phyloP scores from a whole-genome alignment of 2,888 invertebrate genomes.

The Oscheius onirici region DNA sequence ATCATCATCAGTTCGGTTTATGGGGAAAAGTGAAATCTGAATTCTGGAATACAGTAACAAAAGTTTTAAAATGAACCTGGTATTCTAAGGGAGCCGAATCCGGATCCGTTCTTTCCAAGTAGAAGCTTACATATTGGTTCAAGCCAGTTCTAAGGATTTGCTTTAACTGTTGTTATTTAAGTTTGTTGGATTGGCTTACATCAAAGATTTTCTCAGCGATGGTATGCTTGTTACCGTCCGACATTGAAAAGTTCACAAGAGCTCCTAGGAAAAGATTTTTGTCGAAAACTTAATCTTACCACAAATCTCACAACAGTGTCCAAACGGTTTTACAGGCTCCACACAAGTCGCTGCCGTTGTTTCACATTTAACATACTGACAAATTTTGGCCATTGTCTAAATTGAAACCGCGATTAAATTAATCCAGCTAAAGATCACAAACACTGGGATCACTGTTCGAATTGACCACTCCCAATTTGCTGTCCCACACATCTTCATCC shows the following conservation, averaged over 20 bases:
- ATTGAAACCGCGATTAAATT: neutral
- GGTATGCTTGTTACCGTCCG: neutral
- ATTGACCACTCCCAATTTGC: neutral
- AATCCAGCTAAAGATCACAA: neutral
- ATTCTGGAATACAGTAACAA: neutral
- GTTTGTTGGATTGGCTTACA: no score
- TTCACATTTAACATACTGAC: slow-evolving; percentile 38
- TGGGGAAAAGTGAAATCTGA: slow-evolving; percentile 1
- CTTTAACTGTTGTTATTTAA: no score
- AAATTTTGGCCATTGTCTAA: slow-evolving; percentile 46
- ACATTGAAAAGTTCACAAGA: neutral
- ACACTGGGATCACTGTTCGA: slow-evolving; percentile 4
- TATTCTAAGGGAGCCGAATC: slow-evolving; percentile 16
- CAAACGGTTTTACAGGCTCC: slow-evolving; percentile 40
- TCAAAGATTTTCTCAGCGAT: neutral
- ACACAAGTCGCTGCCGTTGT: slow-evolving; percentile 31
- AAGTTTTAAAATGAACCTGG: slow-evolving; percentile 6
- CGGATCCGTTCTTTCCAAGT: slow-evolving; percentile 10
- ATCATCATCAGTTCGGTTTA: neutral
- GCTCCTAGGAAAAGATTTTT: slow-evolving; percentile 3
- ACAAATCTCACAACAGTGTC: slow-evolving; percentile 55
- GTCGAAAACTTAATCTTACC: slow-evolving; percentile 28
- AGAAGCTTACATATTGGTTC: neutral
- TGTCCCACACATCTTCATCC: slow-evolving; percentile 3
- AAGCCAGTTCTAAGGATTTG: neutral